phyloP scores from a whole-genome alignment of 2,113 vertebrate genomes.

The Pollachius pollachius region DNA sequence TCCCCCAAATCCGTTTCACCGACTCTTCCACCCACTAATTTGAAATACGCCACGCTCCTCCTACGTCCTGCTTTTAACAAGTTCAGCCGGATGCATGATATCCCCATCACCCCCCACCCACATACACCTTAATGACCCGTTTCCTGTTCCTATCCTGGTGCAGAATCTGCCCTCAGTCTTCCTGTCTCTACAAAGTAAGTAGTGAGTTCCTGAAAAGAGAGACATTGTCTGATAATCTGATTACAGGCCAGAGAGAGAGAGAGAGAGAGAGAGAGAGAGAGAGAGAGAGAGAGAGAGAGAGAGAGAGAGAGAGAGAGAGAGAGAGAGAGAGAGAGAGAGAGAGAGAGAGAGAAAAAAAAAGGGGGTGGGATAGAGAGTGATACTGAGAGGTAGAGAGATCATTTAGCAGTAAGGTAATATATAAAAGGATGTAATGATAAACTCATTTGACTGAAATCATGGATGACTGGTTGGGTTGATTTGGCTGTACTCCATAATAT shows the following conservation, averaged over 20 bases:
- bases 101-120: neutral
- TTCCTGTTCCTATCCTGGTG: neutral
- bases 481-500: too few species aligned
- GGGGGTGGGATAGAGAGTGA: neutral
- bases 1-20: neutral
- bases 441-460: too few species aligned
- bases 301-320: neutral
- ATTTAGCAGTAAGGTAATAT: too few species aligned
- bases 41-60: neutral
- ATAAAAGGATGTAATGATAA: too few species aligned
- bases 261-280: slow-evolving; percentile 11
- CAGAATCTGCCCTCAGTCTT: neutral
- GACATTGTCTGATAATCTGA: slow-evolving; percentile 15
- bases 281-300: neutral
- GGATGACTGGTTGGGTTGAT: too few species aligned
- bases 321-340: neutral
- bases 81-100: neutral
- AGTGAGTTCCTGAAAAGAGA: slow-evolving; percentile 10
- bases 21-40: neutral
- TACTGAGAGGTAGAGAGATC: too few species aligned
- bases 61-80: slow-evolving; percentile 1
- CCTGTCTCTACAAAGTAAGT: slow-evolving; percentile 8
- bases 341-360: slow-evolving; percentile 14
- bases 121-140: neutral
- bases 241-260: slow-evolving; percentile 1